Evolutionary conservation across 2,888 invertebrate species (phyloP).

Genomic region (Chrysolina haemoptera): DNA sequence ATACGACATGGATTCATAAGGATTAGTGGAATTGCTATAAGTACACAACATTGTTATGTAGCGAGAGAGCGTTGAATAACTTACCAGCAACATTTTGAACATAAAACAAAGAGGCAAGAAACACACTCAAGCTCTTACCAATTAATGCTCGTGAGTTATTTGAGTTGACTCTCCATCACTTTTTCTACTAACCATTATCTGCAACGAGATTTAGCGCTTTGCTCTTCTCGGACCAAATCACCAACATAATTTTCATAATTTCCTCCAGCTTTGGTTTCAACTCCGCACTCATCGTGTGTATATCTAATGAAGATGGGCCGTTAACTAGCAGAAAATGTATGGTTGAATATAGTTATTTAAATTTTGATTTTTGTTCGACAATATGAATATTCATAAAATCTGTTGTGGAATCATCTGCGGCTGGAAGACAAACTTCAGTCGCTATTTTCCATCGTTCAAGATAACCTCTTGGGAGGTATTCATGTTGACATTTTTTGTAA

Average conservation of each 20-base stretch:
- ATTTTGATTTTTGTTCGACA: not conserved
- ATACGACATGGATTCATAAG: too few relatives aligned
- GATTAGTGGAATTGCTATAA: too few relatives aligned
- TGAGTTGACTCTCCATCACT: not conserved
- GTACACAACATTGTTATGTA: too few relatives aligned
- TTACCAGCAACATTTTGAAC: too few relatives aligned
- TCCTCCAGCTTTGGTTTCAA: constrained; percentile 81
- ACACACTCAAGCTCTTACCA: constrained; percentile 18
- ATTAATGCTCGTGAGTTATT: not conserved
- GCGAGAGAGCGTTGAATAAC: too few relatives aligned
- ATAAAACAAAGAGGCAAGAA: not conserved
- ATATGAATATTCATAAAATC: too few relatives aligned
- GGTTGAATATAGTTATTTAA: not conserved
- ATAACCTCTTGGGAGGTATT: too few relatives aligned
- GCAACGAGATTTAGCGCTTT: constrained; percentile 70
- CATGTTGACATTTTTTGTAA: too few relatives aligned
- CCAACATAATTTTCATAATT: constrained; percentile 85
- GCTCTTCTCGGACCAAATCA: constrained; percentile 86
- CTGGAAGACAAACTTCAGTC: too few relatives aligned
- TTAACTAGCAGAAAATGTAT: not conserved
- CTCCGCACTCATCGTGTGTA: constrained; percentile 67
- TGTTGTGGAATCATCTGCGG: too few relatives aligned
- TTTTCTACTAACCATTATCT: constrained; percentile 50
- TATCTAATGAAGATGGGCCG: constrained; percentile 21
- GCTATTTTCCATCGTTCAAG: too few relatives aligned